Evolutionary conservation across 2,888 invertebrate species (phyloP).

Genomic region (Aphidoletes aphidimyza): DNA sequence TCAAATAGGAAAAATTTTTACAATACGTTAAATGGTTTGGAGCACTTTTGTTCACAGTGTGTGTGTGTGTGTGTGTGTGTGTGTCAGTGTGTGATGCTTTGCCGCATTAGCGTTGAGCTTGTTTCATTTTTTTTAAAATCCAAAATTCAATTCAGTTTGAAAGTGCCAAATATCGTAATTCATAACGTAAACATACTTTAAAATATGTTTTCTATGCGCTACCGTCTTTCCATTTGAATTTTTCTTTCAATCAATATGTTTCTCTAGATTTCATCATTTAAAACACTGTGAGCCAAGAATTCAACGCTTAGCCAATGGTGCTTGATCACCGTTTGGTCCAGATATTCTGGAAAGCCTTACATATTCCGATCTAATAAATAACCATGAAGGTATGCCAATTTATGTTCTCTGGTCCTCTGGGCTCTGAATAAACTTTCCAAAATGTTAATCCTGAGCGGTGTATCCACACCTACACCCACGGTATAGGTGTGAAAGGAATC

Average conservation of each 20-base stretch:
- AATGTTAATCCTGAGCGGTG: too few relatives aligned
- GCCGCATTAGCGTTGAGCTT: constrained; percentile 18
- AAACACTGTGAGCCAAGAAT: too few relatives aligned
- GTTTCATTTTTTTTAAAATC: background rate
- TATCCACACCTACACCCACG: too few relatives aligned
- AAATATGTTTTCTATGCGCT: background rate
- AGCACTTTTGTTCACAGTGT: background rate
- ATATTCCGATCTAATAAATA: too few relatives aligned
- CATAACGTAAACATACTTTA: constrained; percentile 23
- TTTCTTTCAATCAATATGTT: background rate
- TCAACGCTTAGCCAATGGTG: too few relatives aligned
- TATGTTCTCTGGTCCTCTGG: too few relatives aligned
- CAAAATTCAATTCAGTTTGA: background rate
- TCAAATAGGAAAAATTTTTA: constrained; percentile 27
- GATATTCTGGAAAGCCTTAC: too few relatives aligned
- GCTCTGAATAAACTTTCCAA: too few relatives aligned
- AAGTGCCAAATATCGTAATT: constrained; percentile 45
- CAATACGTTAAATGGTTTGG: background rate
- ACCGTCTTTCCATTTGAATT: background rate
- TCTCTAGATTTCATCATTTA: background rate
- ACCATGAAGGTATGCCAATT: too few relatives aligned
- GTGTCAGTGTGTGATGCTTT: background rate
- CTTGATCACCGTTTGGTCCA: too few relatives aligned
- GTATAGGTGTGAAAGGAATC: too few relatives aligned
- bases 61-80: background rate